phyloP scores from a whole-genome alignment of 2,888 invertebrate species.

The Apodemia mormo region DNA sequence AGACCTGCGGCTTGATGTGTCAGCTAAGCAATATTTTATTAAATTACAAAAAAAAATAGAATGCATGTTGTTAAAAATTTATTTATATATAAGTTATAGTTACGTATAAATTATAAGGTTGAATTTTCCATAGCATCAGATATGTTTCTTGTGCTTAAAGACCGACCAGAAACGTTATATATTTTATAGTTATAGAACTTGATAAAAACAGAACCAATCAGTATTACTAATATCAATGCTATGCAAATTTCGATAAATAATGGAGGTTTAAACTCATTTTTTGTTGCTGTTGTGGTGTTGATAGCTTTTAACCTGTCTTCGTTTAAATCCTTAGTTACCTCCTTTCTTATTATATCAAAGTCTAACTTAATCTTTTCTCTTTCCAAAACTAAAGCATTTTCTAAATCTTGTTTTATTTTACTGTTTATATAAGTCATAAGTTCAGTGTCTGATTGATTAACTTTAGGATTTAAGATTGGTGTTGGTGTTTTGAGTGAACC shows the following conservation, averaged over 20 bases:
- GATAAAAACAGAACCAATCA: background rate
- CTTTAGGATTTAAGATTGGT: background rate
- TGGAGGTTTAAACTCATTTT: background rate
- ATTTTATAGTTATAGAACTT: background rate
- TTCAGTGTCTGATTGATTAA: background rate
- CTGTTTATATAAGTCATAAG: background rate
- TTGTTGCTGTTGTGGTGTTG: background rate
- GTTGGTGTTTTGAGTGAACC: background rate
- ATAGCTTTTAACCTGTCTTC: background rate
- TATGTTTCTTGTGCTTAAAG: background rate
- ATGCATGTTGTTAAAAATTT: no score
- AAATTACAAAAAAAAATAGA: no score
- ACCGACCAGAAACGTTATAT: background rate
- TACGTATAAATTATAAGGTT: background rate
- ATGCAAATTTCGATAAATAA: background rate
- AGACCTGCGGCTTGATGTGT: no score
- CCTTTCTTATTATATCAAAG: background rate
- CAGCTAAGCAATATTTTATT: no score
- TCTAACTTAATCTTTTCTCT: background rate
- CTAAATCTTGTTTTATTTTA: background rate
- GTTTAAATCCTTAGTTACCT: background rate
- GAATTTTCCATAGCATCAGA: background rate
- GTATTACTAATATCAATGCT: background rate
- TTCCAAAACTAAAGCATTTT: background rate
- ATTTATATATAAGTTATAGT: no score